A percentile compares a stretch with the other conserved stretches of the same genome.
Evolutionary conservation across 2,888 invertebrate genomes (phyloP).

Genomic region (Morpho achilles): DNA sequence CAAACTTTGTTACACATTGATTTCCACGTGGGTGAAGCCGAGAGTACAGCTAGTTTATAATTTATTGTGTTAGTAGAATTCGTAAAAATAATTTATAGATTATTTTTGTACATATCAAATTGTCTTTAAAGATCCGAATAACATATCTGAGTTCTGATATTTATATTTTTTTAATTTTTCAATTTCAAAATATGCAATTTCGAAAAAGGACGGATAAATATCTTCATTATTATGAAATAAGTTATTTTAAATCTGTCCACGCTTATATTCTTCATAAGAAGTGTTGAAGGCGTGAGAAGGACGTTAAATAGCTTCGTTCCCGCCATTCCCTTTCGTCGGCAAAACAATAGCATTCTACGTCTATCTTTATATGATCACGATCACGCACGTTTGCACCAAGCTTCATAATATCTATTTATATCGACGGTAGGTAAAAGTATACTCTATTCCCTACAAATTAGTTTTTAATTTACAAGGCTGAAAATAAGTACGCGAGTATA

Average conservation of each 20-base stretch:
- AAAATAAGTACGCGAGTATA: not conserved
- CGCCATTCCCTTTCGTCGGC: conserved; percentile 44
- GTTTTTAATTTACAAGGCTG: not conserved
- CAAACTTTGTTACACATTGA: too few relatives aligned
- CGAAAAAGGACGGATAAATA: not conserved
- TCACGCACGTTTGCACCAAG: conserved; percentile 29
- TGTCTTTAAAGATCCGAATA: too few relatives aligned
- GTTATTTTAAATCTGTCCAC: conserved; percentile 10
- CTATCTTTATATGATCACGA: conserved; percentile 37
- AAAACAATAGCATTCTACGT: conserved; percentile 42
- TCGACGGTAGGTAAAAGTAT: conserved; percentile 4
- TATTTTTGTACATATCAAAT: too few relatives aligned
- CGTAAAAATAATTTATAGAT: too few relatives aligned
- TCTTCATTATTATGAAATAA: not conserved
- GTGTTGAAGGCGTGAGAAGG: conserved; percentile 41
- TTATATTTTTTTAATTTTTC: too few relatives aligned
- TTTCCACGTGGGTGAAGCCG: too few relatives aligned
- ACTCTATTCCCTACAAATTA: conserved; percentile 10
- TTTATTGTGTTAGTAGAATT: too few relatives aligned
- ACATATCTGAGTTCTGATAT: too few relatives aligned
- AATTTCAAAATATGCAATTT: too few relatives aligned
- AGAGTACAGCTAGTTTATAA: too few relatives aligned
- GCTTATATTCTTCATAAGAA: conserved; percentile 28
- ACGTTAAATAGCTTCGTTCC: conserved; percentile 36
- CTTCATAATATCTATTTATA: conserved; percentile 7